Evolutionary conservation across 1,140 invertebrate species (phyloP).

Genomic region (Lysiphlebus fabarum): DNA sequence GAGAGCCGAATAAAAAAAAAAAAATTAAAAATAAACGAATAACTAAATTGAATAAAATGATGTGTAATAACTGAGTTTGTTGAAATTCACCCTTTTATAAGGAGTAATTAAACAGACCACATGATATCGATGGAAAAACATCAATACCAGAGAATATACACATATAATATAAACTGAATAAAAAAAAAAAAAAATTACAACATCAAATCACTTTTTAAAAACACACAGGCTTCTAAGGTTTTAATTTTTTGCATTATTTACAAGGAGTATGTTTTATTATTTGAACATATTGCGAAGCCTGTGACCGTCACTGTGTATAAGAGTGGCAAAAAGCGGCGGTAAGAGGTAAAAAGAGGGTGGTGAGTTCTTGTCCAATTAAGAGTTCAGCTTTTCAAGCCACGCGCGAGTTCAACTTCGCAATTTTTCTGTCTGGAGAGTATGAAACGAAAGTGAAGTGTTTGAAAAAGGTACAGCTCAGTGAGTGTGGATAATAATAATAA

Average conservation of each 20-base stretch:
- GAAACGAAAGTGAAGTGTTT: conserved; percentile 23
- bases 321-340: too few relatives aligned
- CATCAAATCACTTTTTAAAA: too few relatives aligned
- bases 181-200: too few relatives aligned
- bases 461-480: conserved; percentile 27
- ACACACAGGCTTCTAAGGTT: too few relatives aligned
- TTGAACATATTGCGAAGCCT: conserved; percentile 39
- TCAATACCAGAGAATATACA: too few relatives aligned
- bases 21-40: too few relatives aligned
- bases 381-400: conserved; percentile 47
- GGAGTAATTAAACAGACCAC: conserved; percentile 39
- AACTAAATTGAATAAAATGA: too few relatives aligned
- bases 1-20: too few relatives aligned
- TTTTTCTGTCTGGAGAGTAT: conserved; percentile 47
- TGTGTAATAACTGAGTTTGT: too few relatives aligned
- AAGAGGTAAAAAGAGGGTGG: background rate
- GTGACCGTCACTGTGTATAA: conserved; percentile 4
- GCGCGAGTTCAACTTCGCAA: conserved; percentile 39
- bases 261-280: conserved; percentile 34
- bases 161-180: too few relatives aligned
- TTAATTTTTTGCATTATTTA: too few relatives aligned
- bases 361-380: conserved; percentile 55
- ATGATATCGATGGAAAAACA: conserved; percentile 45
- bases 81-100: background rate
- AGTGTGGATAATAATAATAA: background rate